These are phyloP conservation scores for Malthinus flaveolus DNA, from an alignment of 2,888 invertebrate species.

Conservation along the genomic window DNA sequence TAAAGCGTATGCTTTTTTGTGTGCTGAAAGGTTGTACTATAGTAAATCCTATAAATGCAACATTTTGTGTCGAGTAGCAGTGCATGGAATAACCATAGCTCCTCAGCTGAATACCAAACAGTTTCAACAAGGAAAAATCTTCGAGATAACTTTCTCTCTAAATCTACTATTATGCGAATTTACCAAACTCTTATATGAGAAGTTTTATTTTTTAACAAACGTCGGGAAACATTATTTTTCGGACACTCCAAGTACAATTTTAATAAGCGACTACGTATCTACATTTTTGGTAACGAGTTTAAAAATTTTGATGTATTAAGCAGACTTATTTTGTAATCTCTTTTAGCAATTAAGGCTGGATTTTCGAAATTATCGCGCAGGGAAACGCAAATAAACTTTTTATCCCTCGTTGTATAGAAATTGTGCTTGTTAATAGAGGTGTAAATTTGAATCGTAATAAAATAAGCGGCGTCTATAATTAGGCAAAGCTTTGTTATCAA, in stretches of 20 bases:
- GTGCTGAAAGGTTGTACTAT: conserved; percentile 4
- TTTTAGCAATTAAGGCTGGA: conserved; percentile 8
- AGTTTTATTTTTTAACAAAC: background rate
- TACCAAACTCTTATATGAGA: background rate
- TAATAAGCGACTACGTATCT: background rate
- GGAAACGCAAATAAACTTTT: background rate
- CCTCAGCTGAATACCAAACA: conserved; percentile 1
- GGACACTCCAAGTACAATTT: background rate
- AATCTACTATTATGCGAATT: conserved; percentile 4
- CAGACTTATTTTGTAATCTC: background rate
- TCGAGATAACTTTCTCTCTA: background rate
- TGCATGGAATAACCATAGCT: conserved; percentile 6
- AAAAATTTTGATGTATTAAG: background rate
- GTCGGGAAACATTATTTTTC: background rate
- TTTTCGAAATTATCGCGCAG: conserved; percentile 7
- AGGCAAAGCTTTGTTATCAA: too few relatives aligned
- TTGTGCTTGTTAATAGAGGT: too few relatives aligned
- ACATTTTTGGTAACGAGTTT: too few relatives aligned
- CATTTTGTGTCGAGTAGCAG: conserved; percentile 6
- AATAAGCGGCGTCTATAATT: too few relatives aligned
- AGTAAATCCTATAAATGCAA: conserved; percentile 8
- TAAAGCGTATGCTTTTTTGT: too few relatives aligned
- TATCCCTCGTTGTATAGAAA: conserved; percentile 2
- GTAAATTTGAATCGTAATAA: too few relatives aligned
- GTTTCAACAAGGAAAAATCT: conserved; percentile 2